A percentile compares a stretch with the other conserved stretches of the same genome.
Evolutionary conservation across 2,113 vertebrate genomes (phyloP).

Genomic region (Xyrauchen texanus): DNA sequence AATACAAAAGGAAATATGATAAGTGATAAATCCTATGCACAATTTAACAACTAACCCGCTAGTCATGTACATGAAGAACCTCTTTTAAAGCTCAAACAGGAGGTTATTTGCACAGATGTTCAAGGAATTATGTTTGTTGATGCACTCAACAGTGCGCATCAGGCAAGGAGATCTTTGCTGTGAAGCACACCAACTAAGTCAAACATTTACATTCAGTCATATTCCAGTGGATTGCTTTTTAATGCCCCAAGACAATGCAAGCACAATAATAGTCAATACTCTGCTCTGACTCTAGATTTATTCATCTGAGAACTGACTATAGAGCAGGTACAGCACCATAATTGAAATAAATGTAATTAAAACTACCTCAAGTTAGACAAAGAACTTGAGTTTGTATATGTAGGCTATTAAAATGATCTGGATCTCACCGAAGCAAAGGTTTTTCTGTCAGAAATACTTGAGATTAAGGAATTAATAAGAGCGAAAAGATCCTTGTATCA

Average conservation of each 20-base stretch:
- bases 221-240: slow-evolving; percentile 52
- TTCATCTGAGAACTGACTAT: too few species aligned
- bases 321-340: too few species aligned
- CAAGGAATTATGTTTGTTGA: neutral
- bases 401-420: too few species aligned
- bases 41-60: slow-evolving; percentile 28
- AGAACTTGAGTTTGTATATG: too few species aligned
- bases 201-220: slow-evolving; percentile 43
- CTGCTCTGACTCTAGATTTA: too few species aligned
- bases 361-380: too few species aligned
- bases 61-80: neutral
- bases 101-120: neutral
- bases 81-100: neutral
- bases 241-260: slow-evolving; percentile 40
- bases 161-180: slow-evolving; percentile 36
- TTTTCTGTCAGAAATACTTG: too few species aligned
- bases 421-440: too few species aligned
- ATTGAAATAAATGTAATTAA: too few species aligned
- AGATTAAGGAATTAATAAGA: too few species aligned
- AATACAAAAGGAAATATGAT: too few species aligned
- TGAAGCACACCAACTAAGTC: slow-evolving; percentile 48
- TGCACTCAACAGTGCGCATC: slow-evolving; percentile 29
- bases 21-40: neutral
- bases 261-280: neutral
- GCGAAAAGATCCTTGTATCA: too few species aligned